Base-by-base conservation (phyloP, 1,140 invertebrate species). In the Bombyx mandarina region DNA sequence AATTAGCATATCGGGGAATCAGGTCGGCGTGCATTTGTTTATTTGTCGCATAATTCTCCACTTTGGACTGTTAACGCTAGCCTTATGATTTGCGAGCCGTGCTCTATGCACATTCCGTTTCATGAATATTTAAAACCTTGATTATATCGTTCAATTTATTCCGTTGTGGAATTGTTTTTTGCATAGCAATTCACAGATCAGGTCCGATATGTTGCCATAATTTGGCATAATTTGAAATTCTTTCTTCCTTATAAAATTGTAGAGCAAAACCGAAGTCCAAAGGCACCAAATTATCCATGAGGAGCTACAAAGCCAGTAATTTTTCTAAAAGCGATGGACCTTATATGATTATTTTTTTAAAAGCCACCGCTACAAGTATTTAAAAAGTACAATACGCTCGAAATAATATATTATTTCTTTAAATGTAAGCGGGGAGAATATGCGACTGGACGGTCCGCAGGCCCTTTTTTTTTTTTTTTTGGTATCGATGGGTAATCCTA, bases 1-100 rank as follows among this genome's bases (percentile, higher is more conserved):
- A 70, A 72, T 74, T 71, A 69, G 51, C 67, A 76, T 70, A 67
- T 65, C 63, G 68, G 63, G 67, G 63, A 70, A 69, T 68, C 64
- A 65, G 61, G 65, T 67, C 54, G 47, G 57, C 61, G 48, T 62
- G 66, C 66, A 67, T 73, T 71, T 69, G 62, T 68, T 71, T 74
- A 69, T 71, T 68, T 62, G 61, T 65, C 58, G 67, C 52, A 73
- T 71, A 73, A 75, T 75, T 69, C 62, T 54, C 61, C 63, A 67
- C 61, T 73, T 66, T 7, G 50, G 8, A 8, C 22, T 51, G 42
- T 35, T 51, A 35, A 35, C 50, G 8, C 2, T 45, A 22, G 18
- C n/a, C 18, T 10, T 51, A 51, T 51, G 50, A 51, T 35, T 51
- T 51, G 50, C 26, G 18, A 35, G 7, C 22, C 50, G 7, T 51